phyloP scores from a whole-genome alignment of 1,140 invertebrate species.

The Aphelenchoides fujianensis region DNA sequence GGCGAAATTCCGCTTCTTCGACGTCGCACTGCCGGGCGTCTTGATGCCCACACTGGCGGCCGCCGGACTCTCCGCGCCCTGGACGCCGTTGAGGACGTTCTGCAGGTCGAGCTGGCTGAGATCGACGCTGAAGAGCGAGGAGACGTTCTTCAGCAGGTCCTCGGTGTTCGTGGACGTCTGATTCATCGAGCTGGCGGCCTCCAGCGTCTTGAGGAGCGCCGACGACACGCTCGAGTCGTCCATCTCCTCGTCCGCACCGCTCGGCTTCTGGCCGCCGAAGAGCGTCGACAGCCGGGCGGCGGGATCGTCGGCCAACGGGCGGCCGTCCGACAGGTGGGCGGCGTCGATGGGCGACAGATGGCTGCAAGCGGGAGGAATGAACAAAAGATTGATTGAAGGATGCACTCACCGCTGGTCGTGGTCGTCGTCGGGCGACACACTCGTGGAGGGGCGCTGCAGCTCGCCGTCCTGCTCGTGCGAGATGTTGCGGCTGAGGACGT shows the following conservation, averaged over 20 bases:
- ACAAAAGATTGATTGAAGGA: no score
- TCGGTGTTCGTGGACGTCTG: background rate
- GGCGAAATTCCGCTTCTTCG: background rate
- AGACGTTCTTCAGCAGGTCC: slow-evolving; percentile 24
- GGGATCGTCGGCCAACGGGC: no score
- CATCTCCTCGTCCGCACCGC: slow-evolving; percentile 1
- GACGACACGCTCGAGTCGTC: slow-evolving; percentile 12
- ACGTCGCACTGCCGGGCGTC: background rate
- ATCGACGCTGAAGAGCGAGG: slow-evolving; percentile 16
- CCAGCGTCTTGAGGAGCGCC: slow-evolving; percentile 8
- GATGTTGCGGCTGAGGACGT: slow-evolving; percentile 15
- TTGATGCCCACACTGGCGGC: background rate
- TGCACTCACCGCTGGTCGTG: background rate
- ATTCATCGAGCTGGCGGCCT: slow-evolving; percentile 10
- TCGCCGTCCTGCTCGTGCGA: slow-evolving; percentile 11
- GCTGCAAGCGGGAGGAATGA: no score
- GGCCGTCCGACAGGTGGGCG: no score
- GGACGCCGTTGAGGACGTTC: background rate
- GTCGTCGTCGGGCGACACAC: slow-evolving; percentile 23
- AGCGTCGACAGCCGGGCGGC: slow-evolving; percentile 37
- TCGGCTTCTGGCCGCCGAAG: slow-evolving; percentile 26
- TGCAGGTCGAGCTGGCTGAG: slow-evolving; percentile 18
- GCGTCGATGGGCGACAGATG: no score
- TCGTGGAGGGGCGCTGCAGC: slow-evolving; percentile 3
- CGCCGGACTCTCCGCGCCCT: background rate